phyloP scores from a whole-genome alignment of 2,113 vertebrate genomes.

The Guaruba guarouba region DNA sequence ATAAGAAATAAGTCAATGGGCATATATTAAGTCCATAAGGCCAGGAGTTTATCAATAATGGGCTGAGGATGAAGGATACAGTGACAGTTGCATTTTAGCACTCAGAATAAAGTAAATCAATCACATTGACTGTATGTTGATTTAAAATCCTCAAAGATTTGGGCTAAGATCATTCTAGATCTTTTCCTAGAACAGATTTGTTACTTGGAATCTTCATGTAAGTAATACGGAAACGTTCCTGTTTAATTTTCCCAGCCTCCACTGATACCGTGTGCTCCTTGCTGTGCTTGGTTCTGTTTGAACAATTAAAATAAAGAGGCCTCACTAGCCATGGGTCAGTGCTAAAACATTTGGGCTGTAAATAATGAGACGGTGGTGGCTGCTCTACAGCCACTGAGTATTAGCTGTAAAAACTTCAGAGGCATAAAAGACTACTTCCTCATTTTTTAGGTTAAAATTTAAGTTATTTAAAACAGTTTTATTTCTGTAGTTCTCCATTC shows the following conservation, averaged over 20 bases:
- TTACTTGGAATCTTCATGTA: neutral
- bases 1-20: neutral
- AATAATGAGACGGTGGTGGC: neutral
- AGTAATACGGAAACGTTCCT: neutral
- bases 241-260: neutral
- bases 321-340: neutral
- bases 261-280: fast-evolving
- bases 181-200: neutral
- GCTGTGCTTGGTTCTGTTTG: neutral
- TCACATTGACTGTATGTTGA: constrained; percentile 20
- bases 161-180: neutral
- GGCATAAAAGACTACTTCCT: neutral
- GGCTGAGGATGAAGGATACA: constrained; percentile 1
- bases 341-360: neutral
- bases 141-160: constrained; percentile 47
- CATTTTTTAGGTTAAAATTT: neutral
- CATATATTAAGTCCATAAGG: constrained; percentile 13
- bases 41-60: neutral
- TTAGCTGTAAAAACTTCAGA: neutral
- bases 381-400: neutral
- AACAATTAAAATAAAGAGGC: neutral
- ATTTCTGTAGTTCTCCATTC: neutral
- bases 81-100: constrained; percentile 36
- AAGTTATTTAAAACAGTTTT: neutral
- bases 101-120: constrained; percentile 30